phyloP scores from a whole-genome alignment of 2,888 invertebrate species.

The Lasioglossum malachurum region DNA sequence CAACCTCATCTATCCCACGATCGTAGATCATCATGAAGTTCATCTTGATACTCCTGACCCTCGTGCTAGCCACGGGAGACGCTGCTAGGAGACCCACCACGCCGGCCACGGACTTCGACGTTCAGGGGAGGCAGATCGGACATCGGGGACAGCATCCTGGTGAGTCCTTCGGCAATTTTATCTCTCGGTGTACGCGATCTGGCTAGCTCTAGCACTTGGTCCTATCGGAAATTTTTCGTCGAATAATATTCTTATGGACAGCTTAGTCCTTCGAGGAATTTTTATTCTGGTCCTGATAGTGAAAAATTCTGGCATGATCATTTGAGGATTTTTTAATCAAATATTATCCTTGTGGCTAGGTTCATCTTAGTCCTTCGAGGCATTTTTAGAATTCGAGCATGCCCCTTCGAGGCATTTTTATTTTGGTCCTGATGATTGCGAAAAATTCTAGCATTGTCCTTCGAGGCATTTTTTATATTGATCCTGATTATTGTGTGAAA shows the following conservation, averaged over 20 bases:
- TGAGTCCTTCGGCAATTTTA: constrained; percentile 54
- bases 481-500: neutral
- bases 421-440: neutral
- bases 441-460: neutral
- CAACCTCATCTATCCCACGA: neutral
- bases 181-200: too few species aligned
- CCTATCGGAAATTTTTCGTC: neutral
- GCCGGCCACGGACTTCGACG: constrained; percentile 23
- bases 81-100: constrained; percentile 61
- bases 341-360: too few species aligned
- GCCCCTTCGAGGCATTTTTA: neutral
- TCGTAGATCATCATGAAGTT: constrained; percentile 43
- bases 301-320: neutral
- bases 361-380: neutral
- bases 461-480: neutral
- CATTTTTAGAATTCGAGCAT: too few species aligned
- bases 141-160: constrained; percentile 75
- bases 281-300: neutral
- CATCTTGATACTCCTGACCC: constrained; percentile 34
- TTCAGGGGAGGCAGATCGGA: constrained; percentile 55
- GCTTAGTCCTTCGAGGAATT: neutral
- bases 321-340: neutral
- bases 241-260: neutral
- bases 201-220: neutral
- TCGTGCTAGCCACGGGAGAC: constrained; percentile 48